A percentile compares a stretch with the other conserved stretches of the same genome.
Conservation (phyloP, 2,113 vertebrate genomes). For the Microcebus lehilahytsara region DNA sequence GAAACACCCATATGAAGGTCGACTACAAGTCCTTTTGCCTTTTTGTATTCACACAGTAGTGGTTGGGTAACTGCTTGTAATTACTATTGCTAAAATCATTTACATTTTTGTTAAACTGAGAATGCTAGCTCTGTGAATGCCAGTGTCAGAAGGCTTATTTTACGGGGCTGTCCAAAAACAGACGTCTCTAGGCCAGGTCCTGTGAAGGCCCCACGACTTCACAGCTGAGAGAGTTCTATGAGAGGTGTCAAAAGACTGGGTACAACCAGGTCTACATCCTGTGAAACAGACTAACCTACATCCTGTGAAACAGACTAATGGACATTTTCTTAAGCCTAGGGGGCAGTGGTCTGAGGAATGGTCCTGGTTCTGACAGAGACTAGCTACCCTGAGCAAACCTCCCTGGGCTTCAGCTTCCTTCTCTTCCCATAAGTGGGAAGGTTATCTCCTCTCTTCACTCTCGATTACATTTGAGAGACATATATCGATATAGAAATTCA, state of each 20-base stretch:
- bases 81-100: neutral
- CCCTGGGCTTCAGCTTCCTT: neutral
- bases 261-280: conserved; percentile 32
- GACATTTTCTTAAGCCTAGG: neutral
- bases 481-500: neutral
- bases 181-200: neutral
- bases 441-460: neutral
- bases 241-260: conserved; percentile 33
- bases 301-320: neutral
- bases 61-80: neutral
- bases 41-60: neutral
- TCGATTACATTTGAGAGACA: neutral
- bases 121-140: neutral
- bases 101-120: neutral
- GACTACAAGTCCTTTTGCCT: neutral
- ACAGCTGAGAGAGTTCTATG: conserved; percentile 10
- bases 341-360: neutral
- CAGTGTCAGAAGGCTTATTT: conserved; percentile 29
- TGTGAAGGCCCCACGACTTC: conserved; percentile 5
- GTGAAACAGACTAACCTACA: conserved; percentile 11
- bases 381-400: neutral
- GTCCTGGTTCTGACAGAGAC: neutral
- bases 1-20: neutral
- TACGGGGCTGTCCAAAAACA: neutral
- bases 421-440: neutral